phyloP scores from a whole-genome alignment of 2,113 vertebrate genomes.

The Alces alces region DNA sequence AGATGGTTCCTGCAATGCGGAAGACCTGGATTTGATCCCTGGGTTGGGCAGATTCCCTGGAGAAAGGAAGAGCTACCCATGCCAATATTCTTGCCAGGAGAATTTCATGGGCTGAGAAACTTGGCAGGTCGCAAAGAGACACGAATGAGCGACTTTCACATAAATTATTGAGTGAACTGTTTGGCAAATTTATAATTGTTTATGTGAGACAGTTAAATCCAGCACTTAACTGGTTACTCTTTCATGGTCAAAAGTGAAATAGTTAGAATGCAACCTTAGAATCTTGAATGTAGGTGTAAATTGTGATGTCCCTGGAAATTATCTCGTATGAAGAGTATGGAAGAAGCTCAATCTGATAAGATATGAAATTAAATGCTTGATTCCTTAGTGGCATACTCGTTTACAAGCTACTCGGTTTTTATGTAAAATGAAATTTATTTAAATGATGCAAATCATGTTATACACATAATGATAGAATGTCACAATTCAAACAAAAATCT shows the following conservation, averaged over 20 bases:
- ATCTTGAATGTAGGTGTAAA: neutral
- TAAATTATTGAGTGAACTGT: neutral
- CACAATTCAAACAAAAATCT: neutral
- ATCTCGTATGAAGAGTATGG: neutral
- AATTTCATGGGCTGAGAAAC: neutral
- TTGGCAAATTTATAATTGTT: neutral
- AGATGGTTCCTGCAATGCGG: neutral
- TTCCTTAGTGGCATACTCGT: neutral
- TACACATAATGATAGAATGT: neutral
- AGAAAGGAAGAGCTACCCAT: neutral
- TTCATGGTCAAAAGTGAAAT: neutral
- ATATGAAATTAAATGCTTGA: neutral
- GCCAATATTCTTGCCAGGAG: neutral
- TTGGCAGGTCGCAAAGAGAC: neutral
- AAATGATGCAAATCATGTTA: neutral
- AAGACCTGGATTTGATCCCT: neutral
- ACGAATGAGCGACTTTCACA: neutral
- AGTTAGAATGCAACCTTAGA: neutral
- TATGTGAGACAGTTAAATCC: neutral
- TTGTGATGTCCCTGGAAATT: neutral
- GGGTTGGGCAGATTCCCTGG: neutral
- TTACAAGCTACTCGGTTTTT: neutral
- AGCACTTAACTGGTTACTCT: neutral
- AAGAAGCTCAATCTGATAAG: neutral
- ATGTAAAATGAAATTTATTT: neutral